Conservation (phyloP, 2,113 vertebrate genomes). For the Sinocyclocheilus grahami region DNA sequence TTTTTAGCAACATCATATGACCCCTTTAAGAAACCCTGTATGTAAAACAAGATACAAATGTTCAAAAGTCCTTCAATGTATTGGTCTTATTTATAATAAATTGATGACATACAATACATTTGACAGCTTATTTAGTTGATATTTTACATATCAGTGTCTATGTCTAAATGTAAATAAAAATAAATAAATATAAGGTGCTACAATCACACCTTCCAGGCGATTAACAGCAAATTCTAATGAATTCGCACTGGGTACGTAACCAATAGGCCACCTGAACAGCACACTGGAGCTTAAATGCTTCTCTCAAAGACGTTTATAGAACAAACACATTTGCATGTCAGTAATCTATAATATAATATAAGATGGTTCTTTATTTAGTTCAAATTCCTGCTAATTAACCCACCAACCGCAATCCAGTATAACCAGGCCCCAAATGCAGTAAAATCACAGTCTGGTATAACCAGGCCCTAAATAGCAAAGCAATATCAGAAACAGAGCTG, state of each 20-base stretch:
- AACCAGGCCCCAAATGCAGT: neutral
- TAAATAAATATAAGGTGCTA: neutral
- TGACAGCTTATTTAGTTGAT: neutral
- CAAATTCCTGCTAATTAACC: neutral
- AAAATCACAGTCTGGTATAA: neutral
- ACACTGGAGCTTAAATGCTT: neutral
- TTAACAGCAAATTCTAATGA: neutral
- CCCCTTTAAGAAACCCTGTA: too few species aligned
- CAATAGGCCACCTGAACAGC: neutral
- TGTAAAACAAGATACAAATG: too few species aligned
- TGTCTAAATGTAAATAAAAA: too few species aligned
- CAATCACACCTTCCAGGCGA: neutral
- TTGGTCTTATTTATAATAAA: neutral
- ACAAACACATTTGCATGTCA: neutral
- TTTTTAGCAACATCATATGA: too few species aligned
- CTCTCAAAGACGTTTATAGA: neutral
- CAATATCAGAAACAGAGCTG: neutral
- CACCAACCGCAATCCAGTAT: neutral
- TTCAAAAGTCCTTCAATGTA: too few species aligned
- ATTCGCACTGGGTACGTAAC: neutral
- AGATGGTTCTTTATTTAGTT: too few species aligned
- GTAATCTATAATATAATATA: too few species aligned
- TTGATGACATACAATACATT: neutral
- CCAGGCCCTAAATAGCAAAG: neutral
- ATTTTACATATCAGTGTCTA: neutral